Base-by-base conservation (phyloP, 2,797 vertebrate genomes). In the Sorex maritimensis region DNA sequence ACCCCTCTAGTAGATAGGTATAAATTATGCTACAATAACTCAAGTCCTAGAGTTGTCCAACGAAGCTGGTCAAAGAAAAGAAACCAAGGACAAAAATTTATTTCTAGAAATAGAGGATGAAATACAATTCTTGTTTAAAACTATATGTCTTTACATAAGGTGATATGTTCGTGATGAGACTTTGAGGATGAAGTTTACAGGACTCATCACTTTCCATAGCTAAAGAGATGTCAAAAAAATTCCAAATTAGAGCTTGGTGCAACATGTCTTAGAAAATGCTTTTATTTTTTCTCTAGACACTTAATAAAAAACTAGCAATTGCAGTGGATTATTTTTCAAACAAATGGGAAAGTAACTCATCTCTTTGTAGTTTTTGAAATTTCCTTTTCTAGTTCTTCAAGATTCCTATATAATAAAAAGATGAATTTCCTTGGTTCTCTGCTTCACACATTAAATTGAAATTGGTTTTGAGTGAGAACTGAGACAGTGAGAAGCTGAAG, bases 1-100 rank as follows among this genome's bases (percentile, higher is more conserved):
- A 75, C 55, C 74, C 67, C 86, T 58, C 30, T 6, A 89, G 6
- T 78, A 93, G 55, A 77, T 80, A 34, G 68, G 68, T 28, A 63
- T 92, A 95, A 93, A 78, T 96, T 96, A 91, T 85, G 65, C 24
- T 10, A 10, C 46, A 93, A 68, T 96, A 96, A 90, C 79, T 97
- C 49, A 95, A 81, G 19, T 67, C 24, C n/a, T 77, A 46, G 82
- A 86, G 1, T 0, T 3, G 96, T 93, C 93, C 55, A 71, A 0
- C 72, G 49, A 41, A 83, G 52, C 19, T 41, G 7, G 79, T 5
- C 61, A 11, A 71, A 5, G 49, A 7, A 44, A 77, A n/a, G 86
- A 92, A 84, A 52, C 26, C 86, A 87, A 88, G 93, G 81, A 55
- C 75, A 95, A 82, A 94, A 89, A 83, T 15, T 63, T 87, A 92